A percentile compares a stretch with the other conserved stretches of the same genome.
Evolutionary conservation across 2,113 vertebrate species (phyloP).

Genomic region (Taurulus bubalis): DNA sequence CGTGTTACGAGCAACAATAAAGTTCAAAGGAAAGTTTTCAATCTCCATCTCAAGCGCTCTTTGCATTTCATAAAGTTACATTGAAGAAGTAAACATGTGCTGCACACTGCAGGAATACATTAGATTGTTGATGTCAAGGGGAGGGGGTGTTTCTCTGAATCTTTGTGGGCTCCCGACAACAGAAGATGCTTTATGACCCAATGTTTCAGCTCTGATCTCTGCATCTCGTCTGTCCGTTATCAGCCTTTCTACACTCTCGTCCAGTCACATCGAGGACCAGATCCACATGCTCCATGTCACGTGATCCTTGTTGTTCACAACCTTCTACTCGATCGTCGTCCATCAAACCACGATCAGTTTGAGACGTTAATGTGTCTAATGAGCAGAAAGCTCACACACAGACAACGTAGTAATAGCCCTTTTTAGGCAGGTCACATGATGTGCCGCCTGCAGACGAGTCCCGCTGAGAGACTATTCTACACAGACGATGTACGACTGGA

Average conservation of each 20-base stretch:
- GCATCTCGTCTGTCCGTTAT: too few species aligned
- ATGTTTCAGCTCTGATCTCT: background rate
- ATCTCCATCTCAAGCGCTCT: conserved; percentile 10
- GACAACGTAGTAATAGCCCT: conserved; percentile 77
- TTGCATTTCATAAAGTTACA: conserved; percentile 48
- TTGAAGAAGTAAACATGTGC: conserved; percentile 61
- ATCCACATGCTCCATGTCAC: conserved; percentile 8
- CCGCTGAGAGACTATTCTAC: conserved; percentile 42
- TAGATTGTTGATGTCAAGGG: background rate
- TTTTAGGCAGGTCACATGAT: conserved; percentile 71
- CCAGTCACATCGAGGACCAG: conserved; percentile 5
- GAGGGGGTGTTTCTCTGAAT: conserved; percentile 14
- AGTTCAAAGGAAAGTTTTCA: conserved; percentile 57
- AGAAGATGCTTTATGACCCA: conserved; percentile 73
- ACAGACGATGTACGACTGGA: conserved; percentile 61
- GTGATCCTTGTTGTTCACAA: background rate
- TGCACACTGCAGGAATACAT: conserved; percentile 31
- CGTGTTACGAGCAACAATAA: conserved; percentile 38
- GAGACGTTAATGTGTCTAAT: conserved; percentile 43
- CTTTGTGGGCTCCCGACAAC: conserved; percentile 75
- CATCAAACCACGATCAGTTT: background rate
- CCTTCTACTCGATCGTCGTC: background rate
- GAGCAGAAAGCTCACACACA: conserved; percentile 34
- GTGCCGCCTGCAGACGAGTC: conserved; percentile 65
- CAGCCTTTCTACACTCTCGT: conserved; percentile 11